Conservation (phyloP, 2,888 invertebrate genomes). For the Drosophila pseudotalamancana region DNA sequence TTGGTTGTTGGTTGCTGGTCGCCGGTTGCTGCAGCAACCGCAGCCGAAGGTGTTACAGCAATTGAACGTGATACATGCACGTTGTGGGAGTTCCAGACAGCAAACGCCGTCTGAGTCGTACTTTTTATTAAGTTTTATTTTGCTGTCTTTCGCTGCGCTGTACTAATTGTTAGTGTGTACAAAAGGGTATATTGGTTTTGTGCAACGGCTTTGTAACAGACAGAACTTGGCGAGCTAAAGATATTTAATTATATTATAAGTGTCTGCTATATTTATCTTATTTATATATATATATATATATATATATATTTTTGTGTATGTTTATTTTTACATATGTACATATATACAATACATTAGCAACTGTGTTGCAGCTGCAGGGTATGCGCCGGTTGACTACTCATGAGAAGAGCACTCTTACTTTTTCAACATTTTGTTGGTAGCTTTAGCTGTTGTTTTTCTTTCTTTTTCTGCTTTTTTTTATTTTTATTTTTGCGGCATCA, state of each 20-base stretch:
- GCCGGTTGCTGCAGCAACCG: slow-evolving; percentile 11
- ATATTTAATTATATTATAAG: too few relatives aligned
- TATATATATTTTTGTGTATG: too few relatives aligned
- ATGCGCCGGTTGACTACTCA: background rate
- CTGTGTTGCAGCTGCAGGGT: background rate
- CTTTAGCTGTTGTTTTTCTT: slow-evolving; percentile 2
- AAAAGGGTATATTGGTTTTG: background rate
- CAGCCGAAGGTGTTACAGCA: slow-evolving; percentile 43
- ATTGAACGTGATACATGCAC: slow-evolving; percentile 27
- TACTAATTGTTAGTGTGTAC: background rate
- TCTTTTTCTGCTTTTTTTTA: slow-evolving; percentile 30
- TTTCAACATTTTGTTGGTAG: slow-evolving; percentile 6
- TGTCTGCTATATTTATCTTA: too few relatives aligned
- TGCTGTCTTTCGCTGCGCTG: slow-evolving; percentile 1
- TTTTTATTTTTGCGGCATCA: slow-evolving; percentile 57
- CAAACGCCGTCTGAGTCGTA: slow-evolving; percentile 9
- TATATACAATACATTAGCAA: too few relatives aligned
- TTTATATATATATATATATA: too few relatives aligned
- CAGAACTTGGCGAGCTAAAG: too few relatives aligned
- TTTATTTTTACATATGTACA: too few relatives aligned
- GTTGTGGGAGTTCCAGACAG: slow-evolving; percentile 17
- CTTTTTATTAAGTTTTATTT: slow-evolving; percentile 7
- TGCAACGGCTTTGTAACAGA: too few relatives aligned
- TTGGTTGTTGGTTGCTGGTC: slow-evolving; percentile 13
- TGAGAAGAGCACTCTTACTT: background rate